These are phyloP conservation scores for Pipa parva DNA, from an alignment of 2,113 vertebrate species.

Conservation along the genomic window DNA sequence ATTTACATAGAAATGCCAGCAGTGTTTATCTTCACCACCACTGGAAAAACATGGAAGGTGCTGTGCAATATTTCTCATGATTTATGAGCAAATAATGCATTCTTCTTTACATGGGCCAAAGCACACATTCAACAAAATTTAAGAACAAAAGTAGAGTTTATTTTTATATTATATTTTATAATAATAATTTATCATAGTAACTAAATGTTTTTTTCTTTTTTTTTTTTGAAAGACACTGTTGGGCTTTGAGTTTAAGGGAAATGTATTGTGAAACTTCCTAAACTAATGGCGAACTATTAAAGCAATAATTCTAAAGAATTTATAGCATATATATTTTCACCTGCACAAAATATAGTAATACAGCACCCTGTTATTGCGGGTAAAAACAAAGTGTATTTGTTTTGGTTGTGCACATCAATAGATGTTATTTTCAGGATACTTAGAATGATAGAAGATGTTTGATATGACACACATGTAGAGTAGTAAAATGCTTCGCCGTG, in stretches of 20 bases:
- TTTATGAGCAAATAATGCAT: not conserved
- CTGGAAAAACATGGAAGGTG: not conserved
- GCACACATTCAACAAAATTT: not conserved
- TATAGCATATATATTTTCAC: no score
- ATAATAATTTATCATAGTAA: constrained; percentile 19
- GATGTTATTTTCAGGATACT: constrained; percentile 1
- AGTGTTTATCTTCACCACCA: not conserved
- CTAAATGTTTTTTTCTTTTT: constrained; percentile 4
- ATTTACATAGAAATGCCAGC: not conserved
- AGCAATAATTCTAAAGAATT: no score
- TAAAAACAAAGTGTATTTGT: not conserved
- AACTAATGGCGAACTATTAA: not conserved
- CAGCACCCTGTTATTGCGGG: not conserved
- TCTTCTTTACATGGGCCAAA: constrained; percentile 3
- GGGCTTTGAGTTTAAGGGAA: not conserved
- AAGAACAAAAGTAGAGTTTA: constrained; percentile 36
- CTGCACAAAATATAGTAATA: not conserved
- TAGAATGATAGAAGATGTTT: no score
- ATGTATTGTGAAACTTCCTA: not conserved
- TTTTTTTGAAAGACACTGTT: not conserved
- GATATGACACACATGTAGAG: no score
- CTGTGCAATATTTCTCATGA: constrained; percentile 5
- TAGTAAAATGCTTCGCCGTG: not conserved
- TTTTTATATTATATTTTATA: constrained; percentile 42
- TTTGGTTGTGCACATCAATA: constrained; percentile 8